These are phyloP conservation scores for Cybosia mesomella DNA, from an alignment of 2,888 invertebrate species.

Conservation along the genomic window DNA sequence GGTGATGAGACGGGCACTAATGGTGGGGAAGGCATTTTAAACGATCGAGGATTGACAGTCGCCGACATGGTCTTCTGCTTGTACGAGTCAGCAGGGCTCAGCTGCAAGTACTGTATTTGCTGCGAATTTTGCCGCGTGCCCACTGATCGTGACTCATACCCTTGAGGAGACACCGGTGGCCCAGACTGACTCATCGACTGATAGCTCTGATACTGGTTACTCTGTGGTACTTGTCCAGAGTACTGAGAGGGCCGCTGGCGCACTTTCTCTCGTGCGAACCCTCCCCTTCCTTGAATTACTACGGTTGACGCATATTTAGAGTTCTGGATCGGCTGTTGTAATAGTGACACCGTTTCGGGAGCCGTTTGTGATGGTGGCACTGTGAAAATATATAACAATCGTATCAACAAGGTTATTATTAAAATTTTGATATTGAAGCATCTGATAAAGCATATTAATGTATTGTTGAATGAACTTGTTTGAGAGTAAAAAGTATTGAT, in stretches of 20 bases:
- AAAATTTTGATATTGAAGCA: not conserved
- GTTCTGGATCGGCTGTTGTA: constrained; percentile 78
- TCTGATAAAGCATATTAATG: not conserved
- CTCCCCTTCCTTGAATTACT: constrained; percentile 73
- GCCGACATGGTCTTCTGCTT: constrained; percentile 65
- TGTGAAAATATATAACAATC: constrained; percentile 9
- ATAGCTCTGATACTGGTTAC: constrained; percentile 68
- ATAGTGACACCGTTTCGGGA: constrained; percentile 81
- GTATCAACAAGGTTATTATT: not conserved
- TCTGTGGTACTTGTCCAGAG: constrained; percentile 47
- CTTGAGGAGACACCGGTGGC: constrained; percentile 47
- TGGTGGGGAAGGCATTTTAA: constrained; percentile 84
- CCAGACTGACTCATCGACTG: constrained; percentile 51
- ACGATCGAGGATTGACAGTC: constrained; percentile 63
- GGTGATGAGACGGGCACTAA: constrained; percentile 65
- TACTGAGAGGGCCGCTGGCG: constrained; percentile 70
- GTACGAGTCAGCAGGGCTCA: constrained; percentile 64
- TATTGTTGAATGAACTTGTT: not conserved
- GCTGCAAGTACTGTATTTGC: constrained; percentile 76
- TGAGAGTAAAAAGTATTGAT: too few species aligned
- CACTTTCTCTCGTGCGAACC: constrained; percentile 74
- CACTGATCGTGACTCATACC: constrained; percentile 54
- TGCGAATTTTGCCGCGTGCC: constrained; percentile 58
- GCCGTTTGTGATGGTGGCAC: constrained; percentile 83
- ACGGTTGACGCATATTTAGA: constrained; percentile 75